phyloP scores from a whole-genome alignment of 64 coral and sea anemone species.

The Stichodactyla helianthus region DNA sequence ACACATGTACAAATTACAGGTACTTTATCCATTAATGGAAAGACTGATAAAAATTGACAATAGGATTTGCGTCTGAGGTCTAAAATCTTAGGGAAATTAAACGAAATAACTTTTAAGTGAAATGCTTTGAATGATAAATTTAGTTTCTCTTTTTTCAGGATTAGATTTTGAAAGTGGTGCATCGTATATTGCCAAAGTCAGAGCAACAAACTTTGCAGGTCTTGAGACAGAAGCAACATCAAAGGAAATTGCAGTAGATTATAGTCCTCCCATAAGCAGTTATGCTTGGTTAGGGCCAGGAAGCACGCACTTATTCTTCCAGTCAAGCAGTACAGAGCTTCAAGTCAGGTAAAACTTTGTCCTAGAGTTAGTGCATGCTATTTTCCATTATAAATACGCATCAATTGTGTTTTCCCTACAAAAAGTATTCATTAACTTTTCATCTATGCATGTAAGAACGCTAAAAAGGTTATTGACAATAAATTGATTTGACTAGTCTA shows the following conservation, averaged over 20 bases:
- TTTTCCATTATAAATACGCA: background rate
- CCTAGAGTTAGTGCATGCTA: background rate
- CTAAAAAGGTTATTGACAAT: too few relatives aligned
- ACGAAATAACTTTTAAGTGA: background rate
- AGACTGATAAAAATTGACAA: background rate
- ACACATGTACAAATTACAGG: conserved; percentile 65
- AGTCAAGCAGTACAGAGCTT: background rate
- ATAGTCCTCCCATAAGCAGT: conserved; percentile 40
- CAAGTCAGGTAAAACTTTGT: conserved; percentile 1
- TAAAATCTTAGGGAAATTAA: background rate
- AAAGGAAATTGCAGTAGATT: conserved; percentile 72
- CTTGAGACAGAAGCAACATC: conserved; percentile 45
- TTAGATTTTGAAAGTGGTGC: conserved; percentile 51
- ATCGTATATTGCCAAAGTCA: conserved; percentile 49
- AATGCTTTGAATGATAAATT: background rate
- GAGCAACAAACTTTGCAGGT: conserved; percentile 63
- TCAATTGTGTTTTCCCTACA: too few relatives aligned
- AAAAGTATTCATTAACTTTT: too few relatives aligned
- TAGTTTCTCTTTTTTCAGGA: conserved; percentile 18
- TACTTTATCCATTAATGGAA: background rate
- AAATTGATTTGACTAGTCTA: too few relatives aligned
- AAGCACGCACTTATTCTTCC: background rate
- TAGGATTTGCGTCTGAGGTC: background rate
- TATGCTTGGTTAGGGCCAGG: conserved; percentile 29
- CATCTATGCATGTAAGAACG: too few relatives aligned